Conservation (phyloP, 2,888 invertebrate species). For the Ditylenchus weischeri region DNA sequence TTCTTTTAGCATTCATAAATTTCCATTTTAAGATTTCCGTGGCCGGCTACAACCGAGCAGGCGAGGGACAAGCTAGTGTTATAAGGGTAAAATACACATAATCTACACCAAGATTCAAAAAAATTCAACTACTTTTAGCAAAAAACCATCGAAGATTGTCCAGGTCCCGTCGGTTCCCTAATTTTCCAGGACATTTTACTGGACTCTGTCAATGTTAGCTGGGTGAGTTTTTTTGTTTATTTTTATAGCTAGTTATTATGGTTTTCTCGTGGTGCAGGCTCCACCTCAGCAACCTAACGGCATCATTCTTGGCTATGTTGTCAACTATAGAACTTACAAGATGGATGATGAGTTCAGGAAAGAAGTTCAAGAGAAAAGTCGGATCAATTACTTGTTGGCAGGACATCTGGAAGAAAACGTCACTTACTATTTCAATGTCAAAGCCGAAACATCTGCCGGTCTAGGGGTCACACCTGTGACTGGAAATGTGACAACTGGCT, state of each 20-base stretch:
- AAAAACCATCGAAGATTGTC: conserved; percentile 70
- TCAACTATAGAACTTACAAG: conserved; percentile 58
- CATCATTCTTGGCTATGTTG: conserved; percentile 77
- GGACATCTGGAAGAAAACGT: conserved; percentile 85
- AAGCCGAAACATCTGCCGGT: conserved; percentile 81
- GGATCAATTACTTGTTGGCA: conserved; percentile 70
- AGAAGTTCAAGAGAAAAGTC: conserved; percentile 88
- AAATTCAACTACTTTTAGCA: conserved; percentile 53
- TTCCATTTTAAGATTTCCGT: conserved; percentile 71
- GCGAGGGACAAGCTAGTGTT: conserved; percentile 83
- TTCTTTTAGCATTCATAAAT: background rate
- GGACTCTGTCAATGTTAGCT: conserved; percentile 84
- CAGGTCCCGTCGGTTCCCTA: conserved; percentile 45
- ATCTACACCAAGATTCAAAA: background rate
- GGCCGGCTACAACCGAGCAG: conserved; percentile 91
- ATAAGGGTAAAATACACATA: conserved; percentile 64
- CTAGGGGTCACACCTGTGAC: conserved; percentile 72
- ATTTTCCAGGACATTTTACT: conserved; percentile 87
- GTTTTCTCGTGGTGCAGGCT: conserved; percentile 59
- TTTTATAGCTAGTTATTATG: too few relatives aligned
- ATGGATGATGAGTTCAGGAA: conserved; percentile 76
- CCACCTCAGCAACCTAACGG: conserved; percentile 85
- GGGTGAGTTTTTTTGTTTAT: conserved; percentile 63
- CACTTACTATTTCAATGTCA: conserved; percentile 79
- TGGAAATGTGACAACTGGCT: conserved; percentile 50